Conservation (phyloP, 2,113 vertebrate species). For the Heloderma charlesbogerti region DNA sequence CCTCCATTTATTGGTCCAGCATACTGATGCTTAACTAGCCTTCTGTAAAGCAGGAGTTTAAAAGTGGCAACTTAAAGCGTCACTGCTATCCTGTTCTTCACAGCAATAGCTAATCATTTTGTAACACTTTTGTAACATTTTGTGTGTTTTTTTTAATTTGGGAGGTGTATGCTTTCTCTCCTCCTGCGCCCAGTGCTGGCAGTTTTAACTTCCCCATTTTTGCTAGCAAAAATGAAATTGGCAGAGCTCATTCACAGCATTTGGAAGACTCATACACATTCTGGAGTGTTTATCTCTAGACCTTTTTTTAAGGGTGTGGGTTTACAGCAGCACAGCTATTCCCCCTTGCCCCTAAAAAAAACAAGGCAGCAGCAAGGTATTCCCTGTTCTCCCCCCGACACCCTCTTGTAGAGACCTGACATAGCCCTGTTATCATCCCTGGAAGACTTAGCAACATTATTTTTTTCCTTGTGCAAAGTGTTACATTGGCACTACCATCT, state of each 20-base stretch:
- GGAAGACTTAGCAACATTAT: too few relatives aligned
- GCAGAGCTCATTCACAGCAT: neutral
- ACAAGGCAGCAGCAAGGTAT: neutral
- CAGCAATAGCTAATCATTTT: neutral
- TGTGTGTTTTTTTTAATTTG: neutral
- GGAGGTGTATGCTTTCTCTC: neutral
- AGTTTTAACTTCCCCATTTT: neutral
- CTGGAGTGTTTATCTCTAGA: neutral
- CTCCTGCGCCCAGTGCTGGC: neutral
- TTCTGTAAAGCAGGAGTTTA: neutral
- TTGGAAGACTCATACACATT: neutral
- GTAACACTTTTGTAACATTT: neutral
- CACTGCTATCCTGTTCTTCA: neutral
- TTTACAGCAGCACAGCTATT: neutral
- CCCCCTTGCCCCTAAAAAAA: neutral
- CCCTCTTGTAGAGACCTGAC: neutral
- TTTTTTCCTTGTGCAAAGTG: neutral
- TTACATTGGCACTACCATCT: neutral
- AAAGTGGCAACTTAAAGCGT: neutral
- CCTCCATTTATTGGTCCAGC: neutral
- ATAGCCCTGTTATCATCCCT: too few relatives aligned
- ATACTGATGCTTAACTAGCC: neutral
- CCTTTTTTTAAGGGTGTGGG: neutral
- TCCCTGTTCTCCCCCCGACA: neutral
- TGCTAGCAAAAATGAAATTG: neutral